phyloP scores from a whole-genome alignment of 1,140 invertebrate species.

The Calliphora vicina region DNA sequence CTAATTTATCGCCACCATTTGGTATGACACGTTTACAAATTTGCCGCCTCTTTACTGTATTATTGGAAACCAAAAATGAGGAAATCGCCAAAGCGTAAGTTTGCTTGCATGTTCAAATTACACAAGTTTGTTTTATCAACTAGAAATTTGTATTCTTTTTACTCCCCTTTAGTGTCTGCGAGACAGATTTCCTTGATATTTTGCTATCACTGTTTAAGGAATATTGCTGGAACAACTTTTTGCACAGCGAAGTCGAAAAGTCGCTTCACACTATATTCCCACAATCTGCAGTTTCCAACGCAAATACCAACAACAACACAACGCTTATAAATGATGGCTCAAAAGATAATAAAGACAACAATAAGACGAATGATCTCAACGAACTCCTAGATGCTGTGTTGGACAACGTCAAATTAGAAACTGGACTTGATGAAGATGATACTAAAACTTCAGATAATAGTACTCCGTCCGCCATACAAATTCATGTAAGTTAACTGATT shows the following conservation, averaged over 20 bases:
- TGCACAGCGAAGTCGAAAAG: constrained; percentile 84
- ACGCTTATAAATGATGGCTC: constrained; percentile 32
- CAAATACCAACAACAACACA: constrained; percentile 51
- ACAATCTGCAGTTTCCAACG: constrained; percentile 44
- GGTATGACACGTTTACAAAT: constrained; percentile 81
- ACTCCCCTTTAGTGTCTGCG: constrained; percentile 53
- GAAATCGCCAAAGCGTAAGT: constrained; percentile 65
- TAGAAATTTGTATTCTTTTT: neutral
- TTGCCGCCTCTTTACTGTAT: constrained; percentile 74
- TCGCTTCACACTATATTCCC: constrained; percentile 74
- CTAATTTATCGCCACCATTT: constrained; percentile 73
- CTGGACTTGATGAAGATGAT: neutral
- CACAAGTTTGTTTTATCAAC: too few relatives aligned
- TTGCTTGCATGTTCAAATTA: neutral
- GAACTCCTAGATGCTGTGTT: neutral
- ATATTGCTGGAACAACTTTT: constrained; percentile 88
- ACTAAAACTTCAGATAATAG: neutral
- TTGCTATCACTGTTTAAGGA: constrained; percentile 84
- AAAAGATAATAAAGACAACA: constrained; percentile 43
- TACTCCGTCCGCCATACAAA: constrained; percentile 44
- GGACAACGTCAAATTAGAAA: neutral
- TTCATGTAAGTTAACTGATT: constrained; percentile 48
- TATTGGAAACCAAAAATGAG: constrained; percentile 73
- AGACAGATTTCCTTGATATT: constrained; percentile 60
- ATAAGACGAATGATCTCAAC: neutral